Evolutionary conservation across 30 jellyfish, hydroid and myxozoan species (phyloP), one percentile per base, ranked within the genome.

Genomic region (Sanderia malayensis): DNA sequence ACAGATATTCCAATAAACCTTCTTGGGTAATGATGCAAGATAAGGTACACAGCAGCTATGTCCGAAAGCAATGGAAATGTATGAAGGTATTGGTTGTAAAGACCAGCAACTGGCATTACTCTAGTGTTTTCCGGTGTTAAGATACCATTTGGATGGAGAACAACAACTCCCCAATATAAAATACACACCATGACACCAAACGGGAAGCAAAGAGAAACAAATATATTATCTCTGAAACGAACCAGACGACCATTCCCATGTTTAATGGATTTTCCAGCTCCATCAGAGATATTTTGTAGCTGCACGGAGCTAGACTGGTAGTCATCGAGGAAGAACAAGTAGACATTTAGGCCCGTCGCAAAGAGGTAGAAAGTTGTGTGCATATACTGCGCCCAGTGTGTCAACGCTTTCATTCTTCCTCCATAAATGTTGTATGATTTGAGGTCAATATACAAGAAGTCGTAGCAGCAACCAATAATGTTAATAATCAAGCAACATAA

Each of bases 401-500:
- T 76, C 10, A 76, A 31, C 19, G 61, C 61, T 71, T 64, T 62
- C 30, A 49, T 29, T 28, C 87, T 61, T 22, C 87, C 87, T 31
- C 87, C 87, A 24, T 76, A 76, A 6, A 62, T 44, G 17, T 46
- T 22, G 44, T 32, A 76, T 0, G 28, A 17, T 25, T 58, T 59
- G 9, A 76, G 63, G 28, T 44, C 26, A 22, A 62, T 47, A 21
- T 76, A 60, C 15, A 17, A 19, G 22, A 41, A 15, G 41, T 76
- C 87, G 66, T 76, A 76, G 28, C 44, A 19, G 44, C 87, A 76
- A 20, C 87, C 87, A 28, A 46, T 61, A 0, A 76, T 11, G 80
- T 52, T 76, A 0, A 45, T 44, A 1, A 76, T 62, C 58, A 76
- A 49, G 58, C 80, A 76, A 6, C 61, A 17, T 1, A 57, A 22